Conservation (phyloP, 1,140 invertebrate genomes). For the Apis dorsata region DNA sequence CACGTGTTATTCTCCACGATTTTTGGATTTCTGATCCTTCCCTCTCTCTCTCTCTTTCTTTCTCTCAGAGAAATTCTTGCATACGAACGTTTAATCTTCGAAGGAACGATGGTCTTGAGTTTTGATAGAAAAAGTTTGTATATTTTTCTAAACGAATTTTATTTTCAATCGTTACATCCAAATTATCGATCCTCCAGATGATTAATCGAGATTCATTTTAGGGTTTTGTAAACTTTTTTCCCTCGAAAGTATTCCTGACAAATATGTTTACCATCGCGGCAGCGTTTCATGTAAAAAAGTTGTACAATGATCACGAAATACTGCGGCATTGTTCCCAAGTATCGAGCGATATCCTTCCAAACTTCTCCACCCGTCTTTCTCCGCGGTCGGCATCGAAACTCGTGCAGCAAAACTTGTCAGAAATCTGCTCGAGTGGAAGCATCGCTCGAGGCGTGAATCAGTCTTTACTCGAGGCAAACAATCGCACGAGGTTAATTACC, state of each 20-base stretch:
- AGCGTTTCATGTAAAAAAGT: too few species aligned
- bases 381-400: not conserved
- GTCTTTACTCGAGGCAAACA: not conserved
- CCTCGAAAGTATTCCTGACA: too few species aligned
- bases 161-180: too few species aligned
- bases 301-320: too few species aligned
- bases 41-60: too few species aligned
- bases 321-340: too few species aligned
- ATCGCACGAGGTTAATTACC: constrained; percentile 50
- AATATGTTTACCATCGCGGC: not conserved
- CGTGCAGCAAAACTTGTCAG: not conserved
- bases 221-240: too few species aligned
- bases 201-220: not conserved
- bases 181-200: too few species aligned
- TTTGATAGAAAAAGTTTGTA: too few species aligned
- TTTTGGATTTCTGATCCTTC: not conserved
- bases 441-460: constrained; percentile 7
- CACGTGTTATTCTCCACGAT: constrained; percentile 9
- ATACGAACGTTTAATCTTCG: not conserved
- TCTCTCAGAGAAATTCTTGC: not conserved
- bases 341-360: not conserved
- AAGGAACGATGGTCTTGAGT: too few species aligned
- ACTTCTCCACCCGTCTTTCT: not conserved
- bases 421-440: constrained; percentile 18
- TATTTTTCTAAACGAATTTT: too few species aligned